A percentile compares a stretch with the other conserved stretches of the same genome.
phyloP scores from a whole-genome alignment of 2,113 vertebrate genomes.

The Copsychus sechellarum region DNA sequence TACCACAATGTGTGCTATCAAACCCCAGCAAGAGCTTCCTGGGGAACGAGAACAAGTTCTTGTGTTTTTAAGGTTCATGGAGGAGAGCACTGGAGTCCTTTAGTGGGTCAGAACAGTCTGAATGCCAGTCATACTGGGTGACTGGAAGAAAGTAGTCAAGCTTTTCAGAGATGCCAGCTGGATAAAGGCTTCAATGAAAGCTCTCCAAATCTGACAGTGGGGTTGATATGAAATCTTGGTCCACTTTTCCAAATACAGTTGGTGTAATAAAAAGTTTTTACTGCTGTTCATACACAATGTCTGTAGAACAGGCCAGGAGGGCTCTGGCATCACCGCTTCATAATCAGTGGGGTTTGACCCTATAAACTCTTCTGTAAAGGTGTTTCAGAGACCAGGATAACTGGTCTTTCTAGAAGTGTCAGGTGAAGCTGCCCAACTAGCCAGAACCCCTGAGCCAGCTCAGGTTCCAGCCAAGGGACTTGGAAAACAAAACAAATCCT shows the following conservation, averaged over 20 bases:
- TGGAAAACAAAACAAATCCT: neutral
- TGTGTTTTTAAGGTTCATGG: neutral
- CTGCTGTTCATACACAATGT: neutral
- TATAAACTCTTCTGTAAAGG: neutral
- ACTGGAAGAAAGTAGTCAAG: neutral
- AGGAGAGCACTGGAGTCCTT: neutral
- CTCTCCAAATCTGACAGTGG: neutral
- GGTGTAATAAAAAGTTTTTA: neutral
- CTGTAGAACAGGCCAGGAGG: neutral
- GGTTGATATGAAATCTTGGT: neutral
- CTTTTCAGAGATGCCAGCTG: neutral
- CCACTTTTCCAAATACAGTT: neutral
- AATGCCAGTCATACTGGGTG: neutral
- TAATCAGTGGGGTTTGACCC: neutral
- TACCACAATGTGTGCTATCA: neutral
- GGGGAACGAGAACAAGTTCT: neutral
- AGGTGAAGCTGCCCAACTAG: neutral
- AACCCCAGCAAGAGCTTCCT: neutral
- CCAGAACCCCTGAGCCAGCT: neutral
- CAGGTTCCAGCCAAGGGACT: neutral
- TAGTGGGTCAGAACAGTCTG: neutral
- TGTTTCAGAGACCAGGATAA: neutral
- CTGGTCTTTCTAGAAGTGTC: neutral
- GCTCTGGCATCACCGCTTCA: neutral
- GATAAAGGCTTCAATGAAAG: neutral